A percentile compares a stretch with the other conserved stretches of the same genome.
Evolutionary conservation across 2,113 vertebrate species (phyloP).

Genomic region (Rhagologus leucostigma): DNA sequence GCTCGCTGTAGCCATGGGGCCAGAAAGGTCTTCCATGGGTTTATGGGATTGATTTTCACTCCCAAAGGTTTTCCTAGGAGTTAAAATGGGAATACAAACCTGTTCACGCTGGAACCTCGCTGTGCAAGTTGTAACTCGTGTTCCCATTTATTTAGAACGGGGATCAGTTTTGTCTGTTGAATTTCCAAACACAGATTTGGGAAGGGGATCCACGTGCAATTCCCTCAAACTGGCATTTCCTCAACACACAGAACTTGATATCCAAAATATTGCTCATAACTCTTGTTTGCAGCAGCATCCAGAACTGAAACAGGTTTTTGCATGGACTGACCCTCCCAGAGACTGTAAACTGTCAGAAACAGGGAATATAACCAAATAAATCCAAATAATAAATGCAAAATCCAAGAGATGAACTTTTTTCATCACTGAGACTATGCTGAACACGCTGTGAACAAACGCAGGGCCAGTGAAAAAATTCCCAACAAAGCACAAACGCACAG

Average conservation of each 20-base stretch:
- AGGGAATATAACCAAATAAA: not conserved
- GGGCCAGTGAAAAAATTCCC: not conserved
- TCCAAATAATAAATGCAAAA: not conserved
- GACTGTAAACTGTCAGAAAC: not conserved
- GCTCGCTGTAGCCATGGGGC: not conserved
- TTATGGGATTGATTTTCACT: not conserved
- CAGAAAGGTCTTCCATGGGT: not conserved
- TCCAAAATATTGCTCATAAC: not conserved
- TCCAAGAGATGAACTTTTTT: not conserved
- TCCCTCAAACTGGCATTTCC: not conserved
- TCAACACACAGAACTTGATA: not conserved
- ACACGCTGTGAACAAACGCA: fast-evolving
- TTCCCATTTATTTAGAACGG: not conserved
- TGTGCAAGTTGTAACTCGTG: not conserved
- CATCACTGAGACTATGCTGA: not conserved
- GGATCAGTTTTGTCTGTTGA: not conserved
- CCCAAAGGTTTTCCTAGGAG: not conserved
- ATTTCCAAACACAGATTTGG: not conserved
- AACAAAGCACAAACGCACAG: not conserved
- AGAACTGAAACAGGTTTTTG: not conserved
- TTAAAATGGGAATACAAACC: not conserved
- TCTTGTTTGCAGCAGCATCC: not conserved
- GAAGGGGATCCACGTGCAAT: not conserved
- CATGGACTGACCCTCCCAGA: not conserved
- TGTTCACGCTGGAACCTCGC: fast-evolving